These are phyloP conservation scores for Fratercula arctica DNA, from an alignment of 2,797 vertebrate species.

Conservation along the genomic window DNA sequence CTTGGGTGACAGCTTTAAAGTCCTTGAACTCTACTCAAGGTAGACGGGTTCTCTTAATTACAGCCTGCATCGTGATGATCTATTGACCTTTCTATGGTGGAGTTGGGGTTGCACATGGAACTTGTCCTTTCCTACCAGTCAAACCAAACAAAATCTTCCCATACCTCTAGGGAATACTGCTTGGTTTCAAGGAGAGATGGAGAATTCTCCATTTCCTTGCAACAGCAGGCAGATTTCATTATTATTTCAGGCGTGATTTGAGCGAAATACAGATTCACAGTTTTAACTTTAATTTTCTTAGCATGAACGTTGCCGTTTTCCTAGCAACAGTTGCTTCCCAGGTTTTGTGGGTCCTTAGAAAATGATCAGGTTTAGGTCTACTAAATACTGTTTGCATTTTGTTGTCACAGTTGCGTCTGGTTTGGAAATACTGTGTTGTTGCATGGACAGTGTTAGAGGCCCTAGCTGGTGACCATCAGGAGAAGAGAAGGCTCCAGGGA, in stretches of 20 bases:
- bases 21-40: background rate
- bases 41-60: constrained; percentile 10
- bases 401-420: rapidly evolving
- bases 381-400: background rate
- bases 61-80: background rate
- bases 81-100: background rate
- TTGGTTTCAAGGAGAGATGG: background rate
- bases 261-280: background rate
- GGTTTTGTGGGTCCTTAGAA: background rate
- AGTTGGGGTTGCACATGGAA: background rate
- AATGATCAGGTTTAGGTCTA: background rate
- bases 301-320: background rate
- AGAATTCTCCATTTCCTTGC: background rate
- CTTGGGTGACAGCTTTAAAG: background rate
- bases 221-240: background rate
- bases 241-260: background rate
- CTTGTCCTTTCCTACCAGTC: background rate
- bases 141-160: background rate
- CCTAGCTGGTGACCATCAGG: background rate
- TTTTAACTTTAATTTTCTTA: background rate
- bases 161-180: background rate
- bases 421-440: background rate
- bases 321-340: background rate
- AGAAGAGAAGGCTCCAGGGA: background rate
- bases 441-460: background rate